Evolutionary conservation across 2,888 invertebrate species (phyloP).

Genomic region (Meloe dianella): DNA sequence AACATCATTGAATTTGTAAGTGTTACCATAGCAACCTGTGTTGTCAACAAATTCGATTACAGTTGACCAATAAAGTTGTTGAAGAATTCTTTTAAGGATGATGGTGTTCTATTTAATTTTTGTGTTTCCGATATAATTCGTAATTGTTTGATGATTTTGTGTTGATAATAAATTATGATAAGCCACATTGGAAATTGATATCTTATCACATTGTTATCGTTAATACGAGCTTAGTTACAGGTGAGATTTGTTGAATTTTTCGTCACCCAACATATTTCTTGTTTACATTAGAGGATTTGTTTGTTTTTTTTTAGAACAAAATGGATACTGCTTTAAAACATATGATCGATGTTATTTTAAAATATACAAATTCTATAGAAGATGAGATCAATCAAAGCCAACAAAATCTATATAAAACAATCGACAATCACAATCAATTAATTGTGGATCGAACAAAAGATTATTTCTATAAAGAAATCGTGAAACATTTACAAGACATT

Average conservation of each 20-base stretch:
- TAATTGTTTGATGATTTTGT: not conserved
- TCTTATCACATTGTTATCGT: not conserved
- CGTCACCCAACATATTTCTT: not conserved
- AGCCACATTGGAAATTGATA: not conserved
- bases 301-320: not conserved
- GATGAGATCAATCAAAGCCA: conserved; percentile 35
- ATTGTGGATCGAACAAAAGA: conserved; percentile 43
- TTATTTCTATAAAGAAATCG: conserved; percentile 43
- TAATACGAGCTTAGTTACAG: not conserved
- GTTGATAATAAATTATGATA: not conserved
- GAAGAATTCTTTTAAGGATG: not conserved
- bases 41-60: not conserved
- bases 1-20: too few species aligned
- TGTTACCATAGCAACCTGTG: not conserved
- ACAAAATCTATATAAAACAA: not conserved
- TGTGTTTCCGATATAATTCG: too few species aligned
- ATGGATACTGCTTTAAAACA: conserved; percentile 28
- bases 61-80: not conserved
- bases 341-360: conserved; percentile 34
- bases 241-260: not conserved
- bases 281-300: too few species aligned
- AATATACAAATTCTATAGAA: conserved; percentile 39
- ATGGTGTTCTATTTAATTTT: too few species aligned
- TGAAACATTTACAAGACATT: conserved; percentile 36
- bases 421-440: conserved; percentile 28